A percentile compares a stretch with the other conserved stretches of the same genome.
Conservation (phyloP, 2,888 invertebrate species). For the Horisme vitalbata region DNA sequence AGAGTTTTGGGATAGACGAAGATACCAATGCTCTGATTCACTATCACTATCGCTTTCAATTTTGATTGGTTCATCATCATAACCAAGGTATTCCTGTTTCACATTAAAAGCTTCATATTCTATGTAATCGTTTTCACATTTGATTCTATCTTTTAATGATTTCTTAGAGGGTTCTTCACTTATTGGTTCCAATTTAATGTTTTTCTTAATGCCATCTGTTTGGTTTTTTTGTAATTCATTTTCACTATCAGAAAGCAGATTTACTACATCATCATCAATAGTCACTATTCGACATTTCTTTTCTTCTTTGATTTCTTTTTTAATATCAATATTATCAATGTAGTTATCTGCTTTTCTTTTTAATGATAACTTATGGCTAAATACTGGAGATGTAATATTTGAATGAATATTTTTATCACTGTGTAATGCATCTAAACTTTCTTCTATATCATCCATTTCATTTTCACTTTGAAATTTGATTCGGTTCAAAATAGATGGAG, state of each 20-base stretch:
- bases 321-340: slow-evolving; percentile 29
- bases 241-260: slow-evolving; percentile 59
- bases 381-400: slow-evolving; percentile 32
- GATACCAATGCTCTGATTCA: slow-evolving; percentile 77
- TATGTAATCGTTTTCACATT: slow-evolving; percentile 56
- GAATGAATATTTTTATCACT: slow-evolving; percentile 9
- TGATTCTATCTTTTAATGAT: slow-evolving; percentile 42
- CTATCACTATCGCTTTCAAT: slow-evolving; percentile 77
- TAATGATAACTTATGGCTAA: slow-evolving; percentile 39
- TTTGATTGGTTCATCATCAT: slow-evolving; percentile 64
- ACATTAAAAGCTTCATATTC: slow-evolving; percentile 67
- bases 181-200: slow-evolving; percentile 48
- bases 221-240: slow-evolving; percentile 37
- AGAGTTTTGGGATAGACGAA: slow-evolving; percentile 79
- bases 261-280: slow-evolving; percentile 42
- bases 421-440: slow-evolving; percentile 43
- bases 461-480: slow-evolving; percentile 57
- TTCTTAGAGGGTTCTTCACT: slow-evolving; percentile 36
- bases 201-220: slow-evolving; percentile 37
- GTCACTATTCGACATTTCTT: slow-evolving; percentile 20
- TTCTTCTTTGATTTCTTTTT: slow-evolving; percentile 37
- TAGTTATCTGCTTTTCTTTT: slow-evolving; percentile 52
- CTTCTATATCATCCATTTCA: slow-evolving; percentile 51
- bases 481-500: slow-evolving; percentile 41
- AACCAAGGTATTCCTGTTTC: slow-evolving; percentile 66